phyloP scores from a whole-genome alignment of 2,113 vertebrate genomes.

The Phyllopteryx taeniolatus region DNA sequence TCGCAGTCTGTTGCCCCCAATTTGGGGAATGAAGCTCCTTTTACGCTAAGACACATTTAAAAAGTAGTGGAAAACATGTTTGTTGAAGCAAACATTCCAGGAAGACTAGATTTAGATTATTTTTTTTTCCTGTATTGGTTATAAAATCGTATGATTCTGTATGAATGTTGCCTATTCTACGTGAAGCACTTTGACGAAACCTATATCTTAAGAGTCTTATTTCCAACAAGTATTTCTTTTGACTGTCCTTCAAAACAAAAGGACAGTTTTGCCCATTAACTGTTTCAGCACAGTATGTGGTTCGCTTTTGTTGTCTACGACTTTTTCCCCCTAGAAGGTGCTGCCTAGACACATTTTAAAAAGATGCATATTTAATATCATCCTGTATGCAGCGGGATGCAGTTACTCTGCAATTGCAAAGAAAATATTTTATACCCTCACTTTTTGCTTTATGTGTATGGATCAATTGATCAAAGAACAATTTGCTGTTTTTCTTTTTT shows the following conservation, averaged over 20 bases:
- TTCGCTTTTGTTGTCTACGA: neutral
- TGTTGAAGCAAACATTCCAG: no score
- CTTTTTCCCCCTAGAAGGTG: neutral
- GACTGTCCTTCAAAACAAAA: neutral
- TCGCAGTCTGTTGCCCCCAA: no score
- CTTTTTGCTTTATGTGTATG: slow-evolving; percentile 28
- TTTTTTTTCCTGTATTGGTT: no score
- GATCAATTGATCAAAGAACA: slow-evolving; percentile 23
- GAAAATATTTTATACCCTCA: neutral
- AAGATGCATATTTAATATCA: slow-evolving; percentile 33
- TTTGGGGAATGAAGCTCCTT: no score
- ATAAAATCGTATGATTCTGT: no score
- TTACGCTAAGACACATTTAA: no score
- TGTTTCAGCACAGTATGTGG: no score
- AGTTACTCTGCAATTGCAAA: slow-evolving; percentile 32
- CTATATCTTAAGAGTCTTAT: neutral
- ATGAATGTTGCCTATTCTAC: no score
- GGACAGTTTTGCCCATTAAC: neutral
- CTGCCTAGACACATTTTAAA: neutral
- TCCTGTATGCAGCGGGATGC: slow-evolving; percentile 34
- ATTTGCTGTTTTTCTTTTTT: slow-evolving; percentile 16
- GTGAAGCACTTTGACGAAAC: no score
- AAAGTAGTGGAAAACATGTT: no score
- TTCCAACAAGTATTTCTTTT: neutral
- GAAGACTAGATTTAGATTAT: no score